Percentiles rank a stretch among this genome's conserved stretches.
These are phyloP conservation scores for Aplysia californica DNA, from an alignment of 1,140 invertebrate genomes.

Conservation along the genomic window DNA sequence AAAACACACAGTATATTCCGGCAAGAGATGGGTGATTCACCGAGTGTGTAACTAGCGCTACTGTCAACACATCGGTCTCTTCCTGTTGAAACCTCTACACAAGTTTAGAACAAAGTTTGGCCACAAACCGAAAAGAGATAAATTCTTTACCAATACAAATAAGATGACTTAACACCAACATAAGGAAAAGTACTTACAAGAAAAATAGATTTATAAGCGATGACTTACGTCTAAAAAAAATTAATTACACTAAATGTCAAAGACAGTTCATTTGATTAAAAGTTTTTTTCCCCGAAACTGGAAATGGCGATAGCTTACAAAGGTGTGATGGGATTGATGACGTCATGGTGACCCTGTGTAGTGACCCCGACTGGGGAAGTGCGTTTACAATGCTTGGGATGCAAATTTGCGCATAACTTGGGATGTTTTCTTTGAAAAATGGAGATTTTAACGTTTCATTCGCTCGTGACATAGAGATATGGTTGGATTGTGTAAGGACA, in stretches of 20 bases:
- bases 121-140: too few species aligned
- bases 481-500: neutral
- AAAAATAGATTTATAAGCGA: too few species aligned
- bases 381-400: slow-evolving; percentile 36
- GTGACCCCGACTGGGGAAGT: slow-evolving; percentile 47
- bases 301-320: slow-evolving; percentile 42
- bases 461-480: slow-evolving; percentile 8
- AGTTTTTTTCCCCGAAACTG: slow-evolving; percentile 39
- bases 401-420: slow-evolving; percentile 32
- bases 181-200: too few species aligned
- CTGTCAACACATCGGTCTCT: too few species aligned
- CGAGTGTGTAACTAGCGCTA: too few species aligned
- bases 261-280: slow-evolving; percentile 31
- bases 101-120: too few species aligned
- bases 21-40: too few species aligned
- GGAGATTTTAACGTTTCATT: slow-evolving; percentile 20
- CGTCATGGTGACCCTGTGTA: slow-evolving; percentile 45
- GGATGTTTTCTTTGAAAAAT: slow-evolving; percentile 27
- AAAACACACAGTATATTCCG: too few species aligned
- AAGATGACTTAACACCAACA: too few species aligned
- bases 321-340: slow-evolving; percentile 45
- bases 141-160: too few species aligned
- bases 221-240: too few species aligned
- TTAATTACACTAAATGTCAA: slow-evolving; percentile 5
- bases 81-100: too few species aligned